Evolutionary conservation across 2,797 vertebrate species (phyloP), one percentile per base, ranked within the genome.

Genomic region (Sciurus vulgaris): DNA sequence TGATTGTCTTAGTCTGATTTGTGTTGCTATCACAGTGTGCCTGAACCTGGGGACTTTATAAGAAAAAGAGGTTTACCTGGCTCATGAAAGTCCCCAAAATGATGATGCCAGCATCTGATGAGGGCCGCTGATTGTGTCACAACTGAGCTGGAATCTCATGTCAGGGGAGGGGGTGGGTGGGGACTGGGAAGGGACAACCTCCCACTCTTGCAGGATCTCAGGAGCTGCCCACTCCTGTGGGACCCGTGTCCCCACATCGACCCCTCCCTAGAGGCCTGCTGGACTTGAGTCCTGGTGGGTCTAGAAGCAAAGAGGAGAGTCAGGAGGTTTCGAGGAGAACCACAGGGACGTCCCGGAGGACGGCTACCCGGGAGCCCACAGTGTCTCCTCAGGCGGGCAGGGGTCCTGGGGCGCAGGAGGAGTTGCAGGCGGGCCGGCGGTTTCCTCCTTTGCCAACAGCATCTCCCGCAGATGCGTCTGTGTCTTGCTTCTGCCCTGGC

Each of bases 81-180:
- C n/a, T 85, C 33, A 69, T 49, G 33, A 49, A 67, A 47, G 18
- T 35, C 14, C 3, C 26, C 54, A 14, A 69, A 51, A 35, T 69
- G 20, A 49, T 15, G 10, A 30, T 24, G 63, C 12, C 28, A 38
- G 38, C 38, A 38, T 38, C 38, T 38, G 38, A 38, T 38, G 38
- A 38, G 38, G 38, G 38, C 38, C 5, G 17, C 56, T 47, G 28
- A 47, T 9, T 47, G 12, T n/a, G 26, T 33, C 59, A 65, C 44
- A 51, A 54, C 54, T 54, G 11, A 44, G 7, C 20, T 69, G 63
- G 63, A 9, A 17, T 35, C 35, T 17, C 35, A 0, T 3, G 54
- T 24, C 2, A 10, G 15, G 35, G 13, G 14, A 1, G 18, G 1
- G 56, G n/a, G 13, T 5, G 76, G 10, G 12, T 38, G 7, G 26